Percentiles rank a stretch among this genome's conserved stretches.
These are phyloP conservation scores for Drosophila rhopaloa DNA, from an alignment of 1,140 invertebrate species.

Conservation along the genomic window DNA sequence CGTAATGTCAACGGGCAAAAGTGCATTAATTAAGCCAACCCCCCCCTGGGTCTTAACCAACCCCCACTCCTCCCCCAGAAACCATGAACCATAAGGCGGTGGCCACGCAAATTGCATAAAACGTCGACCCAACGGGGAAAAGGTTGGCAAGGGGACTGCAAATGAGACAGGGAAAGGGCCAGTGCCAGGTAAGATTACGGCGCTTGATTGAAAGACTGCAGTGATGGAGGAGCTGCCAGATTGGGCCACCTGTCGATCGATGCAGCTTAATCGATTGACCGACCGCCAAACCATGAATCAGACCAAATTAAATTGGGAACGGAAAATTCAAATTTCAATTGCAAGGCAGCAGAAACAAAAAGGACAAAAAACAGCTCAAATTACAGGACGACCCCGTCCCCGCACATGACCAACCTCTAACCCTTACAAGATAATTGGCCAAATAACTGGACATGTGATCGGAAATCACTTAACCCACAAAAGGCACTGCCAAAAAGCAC, in stretches of 20 bases:
- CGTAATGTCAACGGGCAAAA: conserved; percentile 30
- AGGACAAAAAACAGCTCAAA: conserved; percentile 2
- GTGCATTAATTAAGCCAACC: conserved; percentile 28
- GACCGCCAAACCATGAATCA: conserved; percentile 1
- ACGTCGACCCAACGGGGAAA: conserved; percentile 3
- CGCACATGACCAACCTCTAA: no score
- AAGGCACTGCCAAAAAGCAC: background rate
- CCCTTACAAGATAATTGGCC: background rate
- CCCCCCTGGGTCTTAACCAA: background rate
- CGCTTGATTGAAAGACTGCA: conserved; percentile 33
- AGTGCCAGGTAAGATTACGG: background rate
- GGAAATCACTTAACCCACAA: conserved; percentile 15
- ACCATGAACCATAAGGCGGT: background rate
- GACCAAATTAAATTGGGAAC: conserved; percentile 4
- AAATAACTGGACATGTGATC: conserved; percentile 8
- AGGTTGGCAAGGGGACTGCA: background rate
- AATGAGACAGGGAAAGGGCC: background rate
- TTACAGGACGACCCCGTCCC: conserved; percentile 8
- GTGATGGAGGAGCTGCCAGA: conserved; percentile 16
- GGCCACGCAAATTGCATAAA: conserved; percentile 32
- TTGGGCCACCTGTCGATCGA: conserved; percentile 14
- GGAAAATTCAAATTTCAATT: background rate
- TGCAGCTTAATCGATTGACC: conserved; percentile 19
- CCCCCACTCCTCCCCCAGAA: background rate
- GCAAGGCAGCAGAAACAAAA: conserved; percentile 16